phyloP scores from a whole-genome alignment of 2,888 invertebrate genomes.

The Aradus depressus region DNA sequence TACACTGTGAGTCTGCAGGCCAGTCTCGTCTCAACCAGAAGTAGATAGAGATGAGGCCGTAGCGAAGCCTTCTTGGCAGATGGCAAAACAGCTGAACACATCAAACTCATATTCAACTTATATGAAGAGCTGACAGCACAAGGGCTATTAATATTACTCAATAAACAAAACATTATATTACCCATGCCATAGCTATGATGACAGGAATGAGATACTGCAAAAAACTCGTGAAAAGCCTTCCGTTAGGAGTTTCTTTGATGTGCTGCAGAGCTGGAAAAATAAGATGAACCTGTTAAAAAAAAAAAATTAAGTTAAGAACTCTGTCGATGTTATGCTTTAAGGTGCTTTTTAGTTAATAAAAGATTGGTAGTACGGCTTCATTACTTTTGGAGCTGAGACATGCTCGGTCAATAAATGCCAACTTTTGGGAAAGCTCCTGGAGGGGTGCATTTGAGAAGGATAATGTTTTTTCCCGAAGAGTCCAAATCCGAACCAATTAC shows the following conservation, averaged over 20 bases:
- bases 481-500: too few species aligned
- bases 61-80: background rate
- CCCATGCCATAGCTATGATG: conserved; percentile 5
- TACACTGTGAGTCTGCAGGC: background rate
- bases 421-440: too few species aligned
- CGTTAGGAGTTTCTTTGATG: conserved; percentile 65
- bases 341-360: too few species aligned
- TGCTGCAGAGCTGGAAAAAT: conserved; percentile 80
- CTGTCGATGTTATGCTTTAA: too few species aligned
- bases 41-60: background rate
- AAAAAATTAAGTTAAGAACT: background rate
- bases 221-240: conserved; percentile 50
- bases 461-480: too few species aligned
- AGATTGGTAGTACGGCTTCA: too few species aligned
- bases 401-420: too few species aligned
- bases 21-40: background rate
- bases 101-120: background rate
- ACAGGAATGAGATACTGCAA: conserved; percentile 9
- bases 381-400: too few species aligned
- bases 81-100: background rate
- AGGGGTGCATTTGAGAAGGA: too few species aligned
- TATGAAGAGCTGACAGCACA: background rate
- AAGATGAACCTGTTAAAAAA: conserved; percentile 44
- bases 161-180: conserved; percentile 3
- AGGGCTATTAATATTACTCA: background rate